Evolutionary conservation across 2,113 vertebrate genomes (phyloP), one percentile per base, ranked within the genome.

Genomic region (Ammospiza nelsoni): DNA sequence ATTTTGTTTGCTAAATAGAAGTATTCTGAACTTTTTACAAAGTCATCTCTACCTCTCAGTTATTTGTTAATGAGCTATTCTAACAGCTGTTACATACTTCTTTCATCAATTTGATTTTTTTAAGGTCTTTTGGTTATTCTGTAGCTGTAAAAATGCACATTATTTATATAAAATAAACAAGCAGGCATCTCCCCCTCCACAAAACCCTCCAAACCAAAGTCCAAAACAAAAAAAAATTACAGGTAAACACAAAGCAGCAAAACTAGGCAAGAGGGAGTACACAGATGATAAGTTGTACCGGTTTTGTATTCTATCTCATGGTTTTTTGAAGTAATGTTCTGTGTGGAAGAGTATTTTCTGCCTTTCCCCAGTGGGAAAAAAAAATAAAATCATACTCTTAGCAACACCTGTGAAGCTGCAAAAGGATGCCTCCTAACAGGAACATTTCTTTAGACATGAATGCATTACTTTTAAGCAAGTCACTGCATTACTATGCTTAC

Each of bases 111-210:
- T 89, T 63, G 27, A 14, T n/a, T 28, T 44, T 48, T 79, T 67
- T 12, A 8, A 39, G 19, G n/a, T 37, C 6, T 5, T 73, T 63
- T 86, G 57, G 28, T 61, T 84, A 77, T 80, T 43, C 20, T 89
- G 12, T 41, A 43, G 9, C 28, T 87, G 58, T 24, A 77, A 92
- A 81, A 80, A 11, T 59, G 12, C 11, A 35, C 9, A n/a, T 41
- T 37, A 41, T 68, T 61, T 35, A 57, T 58, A 6, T 51, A 31
- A 54, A 84, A 27, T 3, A 14, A 43, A 9, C 33, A 62, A 35
- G 41, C 4, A 66, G 67, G 24, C 29, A 57, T 5, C 8, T 3
- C 10, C 3, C 1, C 6, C 2, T 3, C 4, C 8, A 16, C 44
- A 54, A 65, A 14, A 22, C 1, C 16, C 7, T 41, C 3, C 22